These are phyloP conservation scores for Amblyjoppa fuscipennis DNA, from an alignment of 2,888 invertebrate genomes.

Conservation along the genomic window DNA sequence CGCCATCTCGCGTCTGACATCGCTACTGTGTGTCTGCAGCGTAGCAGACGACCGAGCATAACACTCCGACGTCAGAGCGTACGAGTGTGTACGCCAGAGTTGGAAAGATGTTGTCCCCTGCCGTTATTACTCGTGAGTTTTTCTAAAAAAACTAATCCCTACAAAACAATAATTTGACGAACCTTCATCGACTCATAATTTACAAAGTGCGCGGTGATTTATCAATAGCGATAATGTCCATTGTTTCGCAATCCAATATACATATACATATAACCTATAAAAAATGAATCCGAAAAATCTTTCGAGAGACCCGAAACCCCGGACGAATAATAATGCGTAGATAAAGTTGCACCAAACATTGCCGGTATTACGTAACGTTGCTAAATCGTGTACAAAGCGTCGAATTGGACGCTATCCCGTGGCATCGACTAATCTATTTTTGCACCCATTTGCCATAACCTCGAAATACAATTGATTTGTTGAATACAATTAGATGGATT, in stretches of 20 bases:
- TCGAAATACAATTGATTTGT: constrained; percentile 6
- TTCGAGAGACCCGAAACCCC: constrained; percentile 18
- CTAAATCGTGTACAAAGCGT: constrained; percentile 19
- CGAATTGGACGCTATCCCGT: constrained; percentile 13
- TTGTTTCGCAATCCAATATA: background rate
- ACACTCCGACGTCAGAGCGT: constrained; percentile 64
- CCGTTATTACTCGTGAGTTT: constrained; percentile 80
- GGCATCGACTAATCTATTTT: constrained; percentile 48
- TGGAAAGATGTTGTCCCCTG: constrained; percentile 80
- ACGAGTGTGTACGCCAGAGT: constrained; percentile 67
- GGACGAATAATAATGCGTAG: background rate
- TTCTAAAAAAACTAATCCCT: background rate
- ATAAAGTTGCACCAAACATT: constrained; percentile 17
- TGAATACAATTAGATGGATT: background rate
- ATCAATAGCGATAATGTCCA: background rate
- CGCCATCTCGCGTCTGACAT: background rate
- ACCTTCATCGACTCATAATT: background rate
- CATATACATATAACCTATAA: constrained; percentile 45
- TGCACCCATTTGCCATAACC: constrained; percentile 39
- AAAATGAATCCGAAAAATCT: background rate
- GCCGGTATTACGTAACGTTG: constrained; percentile 49
- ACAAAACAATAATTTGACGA: too few relatives aligned
- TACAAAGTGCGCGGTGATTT: background rate
- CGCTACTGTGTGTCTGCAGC: background rate
- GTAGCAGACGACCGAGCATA: constrained; percentile 8